Base-by-base conservation (phyloP, 2,113 vertebrate species). In the Oryzias celebensis region DNA sequence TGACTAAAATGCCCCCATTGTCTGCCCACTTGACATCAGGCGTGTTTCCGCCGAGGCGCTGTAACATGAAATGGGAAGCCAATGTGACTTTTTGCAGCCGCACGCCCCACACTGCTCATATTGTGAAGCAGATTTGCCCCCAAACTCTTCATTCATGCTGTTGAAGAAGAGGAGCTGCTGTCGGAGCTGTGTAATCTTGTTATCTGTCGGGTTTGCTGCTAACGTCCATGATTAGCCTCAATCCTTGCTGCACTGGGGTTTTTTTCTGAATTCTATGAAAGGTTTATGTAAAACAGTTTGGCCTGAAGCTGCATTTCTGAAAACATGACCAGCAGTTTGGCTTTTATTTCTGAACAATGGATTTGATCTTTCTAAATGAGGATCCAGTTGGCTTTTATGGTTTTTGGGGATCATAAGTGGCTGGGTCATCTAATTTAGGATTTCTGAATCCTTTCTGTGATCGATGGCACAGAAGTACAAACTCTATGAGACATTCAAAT, bases 191-290 rank as follows among this genome's bases (percentile, higher is more conserved):
- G 42, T 59, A 90, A 91, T 89, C 88, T 68, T 17, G 49, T 87
- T 85, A 85, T 23, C 55, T 68, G 52, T 13, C 63, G 61, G 57
- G 67, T 68, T 72, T 51, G 18, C 60, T 58, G 14, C 62, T 78
- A 49, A 76, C 58, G 56, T 55, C 52, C 41, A 22, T 43, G 70
- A 78, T 58, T 85, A 78, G 44, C 81, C 82, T 90, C 71, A 92
- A 90, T 90, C 84, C 78, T 36, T 66, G 48, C 57, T 58, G 60
- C 55, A 26, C 42, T 53, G 14, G 51, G 62, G 70, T 60, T 62
- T 66, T 77, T 75, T 22, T 57, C 53, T 66, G 47, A 60, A 62
- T 87, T 86, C 80, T 65, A 48, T 0, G 50, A 80, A 87, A 68
- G 20, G 59, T 62, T 81, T 83, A 76, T 10, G 62, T 48, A 18